Percentiles rank a stretch among this genome's conserved stretches.
Evolutionary conservation across 2,797 vertebrate genomes (phyloP).

Genomic region (Carduelis carduelis): DNA sequence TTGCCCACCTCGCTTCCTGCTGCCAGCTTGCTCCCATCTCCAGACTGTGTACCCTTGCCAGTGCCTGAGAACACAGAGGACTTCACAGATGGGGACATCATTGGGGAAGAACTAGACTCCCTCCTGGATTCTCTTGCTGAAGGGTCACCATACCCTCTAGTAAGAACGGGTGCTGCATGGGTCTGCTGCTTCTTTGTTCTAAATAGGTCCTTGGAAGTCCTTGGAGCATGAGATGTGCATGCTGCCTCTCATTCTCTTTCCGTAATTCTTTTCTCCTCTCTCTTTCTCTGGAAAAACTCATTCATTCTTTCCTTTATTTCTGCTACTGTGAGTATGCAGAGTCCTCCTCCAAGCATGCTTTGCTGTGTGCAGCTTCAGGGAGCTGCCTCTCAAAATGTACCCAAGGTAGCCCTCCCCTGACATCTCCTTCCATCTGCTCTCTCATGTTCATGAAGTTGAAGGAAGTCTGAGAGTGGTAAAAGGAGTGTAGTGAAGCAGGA

Average conservation of each 20-base stretch:
- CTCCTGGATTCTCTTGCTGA: constrained; percentile 83
- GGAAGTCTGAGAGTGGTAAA: background rate
- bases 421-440: background rate
- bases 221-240: background rate
- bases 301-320: background rate
- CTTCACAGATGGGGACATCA: constrained; percentile 83
- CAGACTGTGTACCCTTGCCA: constrained; percentile 78
- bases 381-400: background rate
- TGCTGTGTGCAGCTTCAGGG: background rate
- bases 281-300: background rate
- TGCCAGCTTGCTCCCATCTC: constrained; percentile 70
- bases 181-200: background rate
- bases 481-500: background rate
- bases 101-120: constrained; percentile 90
- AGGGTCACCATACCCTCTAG: constrained; percentile 66
- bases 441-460: background rate
- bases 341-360: background rate
- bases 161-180: constrained; percentile 4
- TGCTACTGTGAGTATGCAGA: background rate
- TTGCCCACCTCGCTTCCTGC: constrained; percentile 73
- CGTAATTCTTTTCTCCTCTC: background rate
- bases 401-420: background rate
- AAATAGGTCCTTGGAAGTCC: background rate
- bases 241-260: background rate
- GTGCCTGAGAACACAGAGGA: constrained; percentile 75